These are phyloP conservation scores for Hyperoplus immaculatus DNA, from an alignment of 2,797 vertebrate species.

Conservation along the genomic window DNA sequence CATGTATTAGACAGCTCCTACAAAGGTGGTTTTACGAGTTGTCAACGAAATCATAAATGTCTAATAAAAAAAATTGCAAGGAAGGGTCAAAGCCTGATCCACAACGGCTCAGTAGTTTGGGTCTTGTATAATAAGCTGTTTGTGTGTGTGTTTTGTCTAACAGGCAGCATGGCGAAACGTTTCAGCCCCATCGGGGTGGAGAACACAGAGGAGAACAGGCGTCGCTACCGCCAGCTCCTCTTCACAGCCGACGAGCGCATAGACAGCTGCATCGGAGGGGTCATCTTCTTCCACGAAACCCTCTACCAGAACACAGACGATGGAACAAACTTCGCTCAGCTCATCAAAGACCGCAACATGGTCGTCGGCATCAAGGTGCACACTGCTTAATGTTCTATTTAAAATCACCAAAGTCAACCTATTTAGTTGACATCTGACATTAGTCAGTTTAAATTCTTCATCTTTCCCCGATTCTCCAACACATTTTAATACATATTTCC, in stretches of 20 bases:
- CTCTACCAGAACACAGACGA: constrained; percentile 96
- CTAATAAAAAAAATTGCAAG: background rate
- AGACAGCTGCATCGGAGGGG: constrained; percentile 93
- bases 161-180: constrained; percentile 98
- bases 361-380: constrained; percentile 97
- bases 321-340: constrained; percentile 88
- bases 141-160: constrained; percentile 8
- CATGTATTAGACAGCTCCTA: background rate
- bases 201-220: constrained; percentile 97
- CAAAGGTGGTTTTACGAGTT: background rate
- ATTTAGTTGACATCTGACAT: background rate
- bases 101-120: background rate
- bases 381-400: background rate
- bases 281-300: constrained; percentile 99
- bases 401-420: background rate
- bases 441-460: background rate
- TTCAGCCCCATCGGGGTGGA: constrained; percentile 96
- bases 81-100: no score
- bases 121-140: background rate
- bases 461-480: no score
- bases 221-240: constrained; percentile 96
- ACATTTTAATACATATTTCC: background rate
- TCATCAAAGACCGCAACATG: constrained; percentile 94
- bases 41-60: background rate
- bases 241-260: constrained; percentile 94